Base-by-base conservation (phyloP, 2,797 vertebrate species). In the Spinus olivaceus region DNA sequence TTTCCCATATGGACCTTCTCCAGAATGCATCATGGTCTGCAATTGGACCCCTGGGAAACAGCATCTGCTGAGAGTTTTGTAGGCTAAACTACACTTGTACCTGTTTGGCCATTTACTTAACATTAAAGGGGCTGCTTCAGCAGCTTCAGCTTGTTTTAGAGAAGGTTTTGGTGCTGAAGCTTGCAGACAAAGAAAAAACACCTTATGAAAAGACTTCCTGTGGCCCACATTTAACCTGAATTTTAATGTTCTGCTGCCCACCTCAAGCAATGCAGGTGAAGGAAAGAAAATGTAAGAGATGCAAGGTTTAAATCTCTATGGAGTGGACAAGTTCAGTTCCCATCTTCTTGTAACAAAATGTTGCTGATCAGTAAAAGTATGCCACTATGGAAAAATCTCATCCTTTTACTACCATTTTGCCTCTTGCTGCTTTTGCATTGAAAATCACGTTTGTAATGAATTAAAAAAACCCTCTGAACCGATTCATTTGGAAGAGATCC, bases 401-500 rank as follows among this genome's bases (percentile, higher is more conserved):
- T 60, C 3, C 12, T 82, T 89, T 79, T 42, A 11, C 20, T 72
- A 39, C 9, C 17, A 1, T 54, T 69, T 83, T 73, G 25, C 21
- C n/a, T 67, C 56, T 81, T 42, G 10, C 21, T 88, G 28, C 17
- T 81, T 82, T 56, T 60, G 10, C 35, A 18, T 50, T 71, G 57
- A 57, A 81, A 92, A 93, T 12, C 57, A 53, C 7, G 2, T 53
- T 90, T 74, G 39, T 28, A 85, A 69, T 19, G 57, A 10, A 72
- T 23, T 56, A 30, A 32, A 25, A 46, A 70, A 59, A 66, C 25
- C 0, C 1, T 30, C 70, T 10, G 4, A 67, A 77, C n/a, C 41
- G 6, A 88, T 72, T 95, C 19, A 66, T 92, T 90, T 92, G 95
- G 90, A 95, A 94, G 37, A 44, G 44, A 61, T 72, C 82, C 94